Evolutionary conservation across 2,888 invertebrate species (phyloP), one percentile per base, ranked within the genome.

Genomic region (Lycophotia porphyrea): DNA sequence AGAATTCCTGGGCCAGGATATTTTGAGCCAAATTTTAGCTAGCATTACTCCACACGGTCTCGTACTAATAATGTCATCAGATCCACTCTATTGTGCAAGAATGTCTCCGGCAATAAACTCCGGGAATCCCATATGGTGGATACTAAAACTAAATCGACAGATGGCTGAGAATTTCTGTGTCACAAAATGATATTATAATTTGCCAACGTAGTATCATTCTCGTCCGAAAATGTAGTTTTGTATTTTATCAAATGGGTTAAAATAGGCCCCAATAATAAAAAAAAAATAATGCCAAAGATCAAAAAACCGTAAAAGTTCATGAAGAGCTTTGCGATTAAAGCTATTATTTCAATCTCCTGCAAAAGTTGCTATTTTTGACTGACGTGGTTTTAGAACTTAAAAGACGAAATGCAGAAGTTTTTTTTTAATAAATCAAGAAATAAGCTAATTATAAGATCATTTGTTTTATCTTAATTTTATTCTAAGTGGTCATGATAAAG

Each of bases 11-110:
- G 47, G 67, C 27, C 1, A 42, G 7, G 2, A 81, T 75, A 81
- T 55, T 63, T 81, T 63, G 34, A 63, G 44, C 24, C 1, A n/a
- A 31, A 34, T 8, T 55, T 47, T 21, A 64, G 31, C 36, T 68
- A 68, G 31, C n/a, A 76, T 39, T 70, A 67, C 27, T 63, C 27
- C 34, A 66, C 60, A 42, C 66, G 34, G 34, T 58, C 42, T 58
- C 34, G 7, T 49, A 36, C 15, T 82, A 63, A 80, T 82, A 77
- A 77, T 72, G 60, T 84, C 84, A 84, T 55, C 42, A 52, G 60
- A 78, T 70, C 52, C 49, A 34, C 75, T 66, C 44, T 71, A 64
- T 58, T 58, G 42, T 67, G 65, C 80, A 73, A 73, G 80, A 84
- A 84, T 79, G 34, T 69, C 42, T 24, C 47, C 2, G 34, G 55